These are phyloP conservation scores for Myripristis murdjan DNA, from an alignment of 2,797 vertebrate species.

Conservation along the genomic window DNA sequence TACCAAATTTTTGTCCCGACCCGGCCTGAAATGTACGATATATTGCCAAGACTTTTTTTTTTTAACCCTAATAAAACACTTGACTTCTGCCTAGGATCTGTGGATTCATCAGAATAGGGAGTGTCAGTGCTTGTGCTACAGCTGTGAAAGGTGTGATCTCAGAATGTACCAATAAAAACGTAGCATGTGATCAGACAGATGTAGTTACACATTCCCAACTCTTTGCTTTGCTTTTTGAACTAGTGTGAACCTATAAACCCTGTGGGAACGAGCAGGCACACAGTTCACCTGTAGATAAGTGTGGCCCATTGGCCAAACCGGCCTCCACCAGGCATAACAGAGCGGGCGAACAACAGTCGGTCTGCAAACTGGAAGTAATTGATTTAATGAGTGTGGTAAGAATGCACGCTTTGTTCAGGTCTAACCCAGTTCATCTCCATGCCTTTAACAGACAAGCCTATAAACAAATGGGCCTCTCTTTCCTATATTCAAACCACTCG, in stretches of 20 bases:
- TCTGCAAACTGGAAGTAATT: slow-evolving; percentile 67
- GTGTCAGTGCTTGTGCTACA: too few species aligned
- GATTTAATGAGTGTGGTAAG: slow-evolving; percentile 59
- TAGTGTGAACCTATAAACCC: slow-evolving; percentile 2
- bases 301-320: slow-evolving; percentile 19
- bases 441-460: background rate
- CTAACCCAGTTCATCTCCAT: slow-evolving; percentile 24
- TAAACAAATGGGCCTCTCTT: background rate
- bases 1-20: too few species aligned
- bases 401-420: slow-evolving; percentile 49
- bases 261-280: slow-evolving; percentile 17
- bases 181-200: background rate
- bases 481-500: background rate
- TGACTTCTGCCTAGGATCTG: too few species aligned
- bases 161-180: background rate
- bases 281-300: background rate
- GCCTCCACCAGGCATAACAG: slow-evolving; percentile 31
- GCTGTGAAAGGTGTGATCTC: too few species aligned
- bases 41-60: too few species aligned
- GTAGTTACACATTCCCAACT: background rate
- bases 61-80: too few species aligned
- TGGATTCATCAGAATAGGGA: too few species aligned
- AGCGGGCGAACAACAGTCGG: slow-evolving; percentile 49
- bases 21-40: too few species aligned
- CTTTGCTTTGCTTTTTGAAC: slow-evolving; percentile 2